Evolutionary conservation across 1,140 invertebrate genomes (phyloP), one percentile per base, ranked within the genome.

Genomic region (Lordiphosa mommai): DNA sequence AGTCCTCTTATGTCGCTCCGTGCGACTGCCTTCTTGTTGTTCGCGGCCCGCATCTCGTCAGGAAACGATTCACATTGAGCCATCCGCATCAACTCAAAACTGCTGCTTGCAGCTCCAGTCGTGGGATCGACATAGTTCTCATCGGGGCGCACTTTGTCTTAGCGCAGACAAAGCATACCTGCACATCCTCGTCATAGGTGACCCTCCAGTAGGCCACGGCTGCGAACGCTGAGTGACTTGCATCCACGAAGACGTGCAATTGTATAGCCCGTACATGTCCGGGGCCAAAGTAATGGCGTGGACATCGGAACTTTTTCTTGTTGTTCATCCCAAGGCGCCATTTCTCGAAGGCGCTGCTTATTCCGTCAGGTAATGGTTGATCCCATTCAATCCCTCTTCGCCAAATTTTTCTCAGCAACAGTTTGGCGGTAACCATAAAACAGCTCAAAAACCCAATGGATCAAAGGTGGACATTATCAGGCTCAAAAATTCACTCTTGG

Each of bases 191-290:
- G 23, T 16, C 32, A 4, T 30, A 46, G 2, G 57, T 52, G 23
- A 14, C 36, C 16, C 66, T 10, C 27, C 46, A 58, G 33, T 74
- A 88, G 0, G 40, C 47, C n/a, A 37, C 59, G 1, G 52, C 67
- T n/a, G 61, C 52, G 3, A 56, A 51, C 13, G 51, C 61, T 2
- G 33, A 23, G 12, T 61, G 47, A 13, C 51, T 61, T 29, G 52
- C 57, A 10, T 79, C 86, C 6, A 80, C 72, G 30, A 68, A 68
- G 12, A 48, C 51, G 5, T 68, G 59, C 16, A 68, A 10, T 7
- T 55, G 12, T 37, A 53, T 1, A 5, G 6, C 23, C 20, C 3
- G 10, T 23, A 36, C 27, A 6, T 7, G 23, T 27, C 23, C 23
- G 1, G 23, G 7, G 6, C 23, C 23, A 27, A 27, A 27, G 23